These are phyloP conservation scores for Pseudocheirus occidentalis DNA, from an alignment of 2,797 vertebrate genomes.

Conservation along the genomic window DNA sequence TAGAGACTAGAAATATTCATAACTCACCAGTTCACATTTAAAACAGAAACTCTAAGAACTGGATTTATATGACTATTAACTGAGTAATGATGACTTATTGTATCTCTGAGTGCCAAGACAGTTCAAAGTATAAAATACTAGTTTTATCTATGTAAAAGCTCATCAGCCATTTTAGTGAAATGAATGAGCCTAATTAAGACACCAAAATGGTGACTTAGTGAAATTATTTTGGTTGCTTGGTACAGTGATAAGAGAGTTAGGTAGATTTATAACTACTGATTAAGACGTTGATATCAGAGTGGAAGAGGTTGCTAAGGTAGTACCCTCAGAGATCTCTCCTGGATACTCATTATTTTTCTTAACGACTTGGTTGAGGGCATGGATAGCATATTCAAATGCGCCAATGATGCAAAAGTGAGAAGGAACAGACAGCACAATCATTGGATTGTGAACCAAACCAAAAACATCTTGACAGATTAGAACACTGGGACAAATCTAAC, in stretches of 20 bases:
- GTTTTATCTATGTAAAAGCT: not conserved
- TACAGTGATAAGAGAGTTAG: not conserved
- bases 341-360: not conserved
- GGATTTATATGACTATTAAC: not conserved
- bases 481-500: not conserved
- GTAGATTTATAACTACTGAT: too few species aligned
- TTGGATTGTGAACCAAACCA: not conserved
- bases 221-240: not conserved
- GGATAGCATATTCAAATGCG: not conserved
- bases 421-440: not conserved
- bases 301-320: not conserved
- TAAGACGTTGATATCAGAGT: not conserved
- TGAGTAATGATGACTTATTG: not conserved
- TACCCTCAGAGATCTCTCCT: not conserved
- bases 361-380: not conserved
- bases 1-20: not conserved
- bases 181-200: conserved; percentile 17
- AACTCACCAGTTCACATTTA: not conserved
- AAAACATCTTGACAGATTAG: not conserved
- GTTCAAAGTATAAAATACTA: conserved; percentile 6
- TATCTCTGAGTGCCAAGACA: not conserved
- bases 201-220: not conserved
- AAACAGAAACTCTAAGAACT: conserved; percentile 14
- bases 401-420: not conserved
- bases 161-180: conserved; percentile 28